Base-by-base conservation (phyloP, 2,113 vertebrate genomes). In the Acanthochromis polyacanthus region DNA sequence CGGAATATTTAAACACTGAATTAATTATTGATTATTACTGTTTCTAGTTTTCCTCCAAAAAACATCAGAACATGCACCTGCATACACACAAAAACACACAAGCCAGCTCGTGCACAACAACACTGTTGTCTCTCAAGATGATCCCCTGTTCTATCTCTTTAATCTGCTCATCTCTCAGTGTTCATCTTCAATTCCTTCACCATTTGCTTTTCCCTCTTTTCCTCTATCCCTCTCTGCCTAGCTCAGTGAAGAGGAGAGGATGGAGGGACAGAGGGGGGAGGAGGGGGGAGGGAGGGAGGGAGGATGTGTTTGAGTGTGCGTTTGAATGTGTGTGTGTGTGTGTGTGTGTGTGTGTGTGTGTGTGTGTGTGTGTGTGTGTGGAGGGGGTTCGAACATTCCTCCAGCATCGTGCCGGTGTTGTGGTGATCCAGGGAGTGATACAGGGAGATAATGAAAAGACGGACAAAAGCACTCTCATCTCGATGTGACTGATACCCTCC, bases 381-480 rank as follows among this genome's bases (percentile, higher is more conserved):
- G 3, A 48, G 71, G 80, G 75, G 78, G 85, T 90, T 93, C 80
- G 84, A 92, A 94, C 93, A 95, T 95, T 95, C 94, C 94, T 93
- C 79, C 89, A 83, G 91, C 91, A 87, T 86, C 62, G 86, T 89
- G 90, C 71, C 20, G 58, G 88, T 88, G 93, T 95, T 94, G 92
- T 92, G 84, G 93, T 93, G 94, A 95, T 94, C 93, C 91, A 91
- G 94, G 93, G 93, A 94, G 92, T 85, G 94, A 95, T 95, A 94
- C 89, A 83, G 89, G 87, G 84, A 94, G 94, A 95, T 95, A 95
- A 95, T 95, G 93, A 95, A 95, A 95, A 94, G 94, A 93, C 81
- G 93, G 93, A 95, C 94, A 95, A 95, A 95, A 94, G 93, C 94
- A 91, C 93, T 93, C 94, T 94, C 94, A 91, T 91, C 94, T 93